A percentile compares a stretch with the other conserved stretches of the same genome.
Conservation (phyloP, 2,888 invertebrate species). For the Busseola fusca region DNA sequence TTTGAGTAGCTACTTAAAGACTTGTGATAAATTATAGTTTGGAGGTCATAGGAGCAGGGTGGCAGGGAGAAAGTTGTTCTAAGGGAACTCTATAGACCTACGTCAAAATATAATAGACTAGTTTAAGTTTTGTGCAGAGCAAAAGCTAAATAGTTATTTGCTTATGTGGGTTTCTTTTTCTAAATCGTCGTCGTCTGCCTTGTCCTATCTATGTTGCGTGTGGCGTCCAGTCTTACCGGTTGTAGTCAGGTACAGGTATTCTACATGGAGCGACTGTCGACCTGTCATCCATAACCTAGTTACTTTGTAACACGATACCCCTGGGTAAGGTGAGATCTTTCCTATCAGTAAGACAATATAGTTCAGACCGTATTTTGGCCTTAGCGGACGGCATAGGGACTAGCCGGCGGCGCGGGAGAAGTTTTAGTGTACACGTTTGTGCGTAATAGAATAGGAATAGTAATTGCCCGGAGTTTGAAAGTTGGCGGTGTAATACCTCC, state of each 20-base stretch:
- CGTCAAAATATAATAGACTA: neutral
- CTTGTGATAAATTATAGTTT: constrained; percentile 13
- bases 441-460: neutral
- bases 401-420: neutral
- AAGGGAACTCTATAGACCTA: neutral
- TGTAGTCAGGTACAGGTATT: neutral
- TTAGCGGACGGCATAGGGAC: too few relatives aligned
- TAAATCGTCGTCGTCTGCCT: neutral
- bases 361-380: too few relatives aligned
- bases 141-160: neutral
- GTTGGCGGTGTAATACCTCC: neutral
- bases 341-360: neutral
- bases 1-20: constrained; percentile 21
- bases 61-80: constrained; percentile 2
- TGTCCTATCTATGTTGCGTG: neutral
- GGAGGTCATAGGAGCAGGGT: constrained; percentile 15
- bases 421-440: neutral
- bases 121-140: too few relatives aligned
- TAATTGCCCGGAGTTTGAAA: neutral
- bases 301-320: neutral
- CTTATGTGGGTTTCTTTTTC: too few relatives aligned
- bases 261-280: neutral
- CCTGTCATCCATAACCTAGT: neutral
- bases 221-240: neutral
- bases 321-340: neutral